Base-by-base conservation (phyloP, 1,140 invertebrate species). In the Ctenoplectra terminalis region DNA sequence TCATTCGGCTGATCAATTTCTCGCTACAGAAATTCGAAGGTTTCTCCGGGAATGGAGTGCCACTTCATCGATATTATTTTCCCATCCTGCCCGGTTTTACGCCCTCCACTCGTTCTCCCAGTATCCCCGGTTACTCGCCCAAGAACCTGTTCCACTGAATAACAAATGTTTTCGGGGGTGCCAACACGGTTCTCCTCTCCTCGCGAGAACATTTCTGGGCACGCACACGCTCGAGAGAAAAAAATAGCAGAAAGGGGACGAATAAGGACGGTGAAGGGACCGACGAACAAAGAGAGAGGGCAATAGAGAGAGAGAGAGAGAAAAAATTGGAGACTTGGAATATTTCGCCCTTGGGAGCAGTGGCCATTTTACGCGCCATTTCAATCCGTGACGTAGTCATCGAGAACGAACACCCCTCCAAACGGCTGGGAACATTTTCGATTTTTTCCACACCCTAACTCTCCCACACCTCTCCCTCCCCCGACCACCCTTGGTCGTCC, bases 281-380 rank as follows among this genome's bases (percentile, higher is more conserved):
- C n/a, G n/a, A 54, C 23, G 56, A 34, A 43, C 31, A 83, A 66
- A 80, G 37, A 79, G 78, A n/a, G 46, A 56, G 64, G 34, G 58
- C 46, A 20, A n/a, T n/a, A 11, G 2, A 48, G 29, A 13, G 15
- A 15, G 9, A 20, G 29, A 17, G 20, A 5, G 7, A 9, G 74
- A 74, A 83, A 77, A 87, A 88, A 88, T 87, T 88, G 83, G 86
- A 87, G 86, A 88, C 86, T 87, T 83, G 83, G 84, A 89, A 89
- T 89, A 92, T 91, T 91, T 83, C 81, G 88, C 90, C 87, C 91
- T 85, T 70, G 90, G 89, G 91, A 86, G 88, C 89, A 82, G 82
- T 88, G 90, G 87, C 88, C 88, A 90, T 92, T 92, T 92, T 91
- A 91, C 91, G 91, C 84, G 86, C 91, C 91, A 92, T 92, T 92